Base-by-base conservation (phyloP, 1,140 invertebrate species). In the Delia radicum region DNA sequence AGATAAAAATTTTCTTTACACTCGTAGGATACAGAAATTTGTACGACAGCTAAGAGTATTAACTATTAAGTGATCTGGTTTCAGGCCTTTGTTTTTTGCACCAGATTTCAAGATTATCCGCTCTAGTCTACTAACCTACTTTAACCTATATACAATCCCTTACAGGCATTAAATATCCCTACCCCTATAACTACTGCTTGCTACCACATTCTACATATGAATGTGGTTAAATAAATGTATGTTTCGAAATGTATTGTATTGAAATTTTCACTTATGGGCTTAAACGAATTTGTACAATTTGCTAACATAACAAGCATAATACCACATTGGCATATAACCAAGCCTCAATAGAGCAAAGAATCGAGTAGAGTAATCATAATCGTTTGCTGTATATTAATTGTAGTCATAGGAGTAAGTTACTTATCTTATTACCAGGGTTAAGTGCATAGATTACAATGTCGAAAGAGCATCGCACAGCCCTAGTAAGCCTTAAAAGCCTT, bases 341-440 rank as follows among this genome's bases (percentile, higher is more conserved):
- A 33, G 31, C 31, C n/a, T n/a, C n/a, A n/a, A n/a, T n/a, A n/a
- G n/a, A 10, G 31, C 31, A 33, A 5, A 33, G 31, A 33, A 33
- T 33, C 10, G 10, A 33, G 31, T 33, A 10, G 37, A 42, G 37
- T 8, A 0, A 42, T 3, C 12, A 15, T 15, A 3, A 42, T 33
- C 4, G 24, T 2, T 10, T 62, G 27, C 15, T 65, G 62, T 2
- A 13, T 28, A 29, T 26, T 65, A 65, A 65, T 65, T 65, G 26
- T 65, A 65, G 62, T 65, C 62, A 31, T 65, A 28, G 62, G 74
- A 46, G 33, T 75, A 75, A 75, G 74, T 75, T 75, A 69, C 74
- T 75, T 75, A 75, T 75, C 74, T 75, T 75, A 75, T 75, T 75
- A 75, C 63, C 46, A 69, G 63, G 74, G 74, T 75, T 75, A 75